A percentile compares a stretch with the other conserved stretches of the same genome.
phyloP scores from a whole-genome alignment of 92 coral and sea anemone genomes.

The Zoanthus gigantus region DNA sequence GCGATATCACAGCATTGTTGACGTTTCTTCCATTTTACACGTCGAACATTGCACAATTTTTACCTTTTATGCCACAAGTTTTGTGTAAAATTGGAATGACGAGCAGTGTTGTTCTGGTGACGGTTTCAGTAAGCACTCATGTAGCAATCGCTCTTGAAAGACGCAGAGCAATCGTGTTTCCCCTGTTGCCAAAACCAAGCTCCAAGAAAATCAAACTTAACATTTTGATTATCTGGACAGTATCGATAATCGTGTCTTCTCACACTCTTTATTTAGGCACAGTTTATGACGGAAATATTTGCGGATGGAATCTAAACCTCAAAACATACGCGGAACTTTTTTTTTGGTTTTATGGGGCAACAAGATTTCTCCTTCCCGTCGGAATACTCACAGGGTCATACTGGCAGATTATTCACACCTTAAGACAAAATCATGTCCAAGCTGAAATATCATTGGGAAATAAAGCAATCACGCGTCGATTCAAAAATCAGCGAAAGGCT shows the following conservation, averaged over 20 bases:
- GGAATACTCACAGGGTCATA: slow-evolving; percentile 2
- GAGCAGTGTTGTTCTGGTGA: not conserved
- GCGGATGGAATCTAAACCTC: not conserved
- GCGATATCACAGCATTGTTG: not conserved
- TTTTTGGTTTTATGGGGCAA: not conserved
- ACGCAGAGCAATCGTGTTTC: slow-evolving; percentile 24
- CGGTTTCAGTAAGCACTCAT: not conserved
- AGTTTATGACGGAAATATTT: not conserved
- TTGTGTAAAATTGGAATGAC: not conserved
- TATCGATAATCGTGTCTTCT: not conserved
- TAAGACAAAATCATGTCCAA: not conserved
- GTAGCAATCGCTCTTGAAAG: slow-evolving; percentile 4
- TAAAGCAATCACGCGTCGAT: not conserved
- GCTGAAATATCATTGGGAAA: not conserved
- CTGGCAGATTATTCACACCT: not conserved
- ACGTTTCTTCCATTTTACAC: not conserved
- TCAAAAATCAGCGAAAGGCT: not conserved
- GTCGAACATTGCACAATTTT: not conserved
- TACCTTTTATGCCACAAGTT: not conserved
- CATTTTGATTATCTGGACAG: not conserved
- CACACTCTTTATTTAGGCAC: not conserved
- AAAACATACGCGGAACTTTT: not conserved
- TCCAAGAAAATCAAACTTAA: not conserved
- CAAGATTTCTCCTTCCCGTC: not conserved
- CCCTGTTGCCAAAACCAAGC: not conserved